phyloP scores from a whole-genome alignment of 1,140 invertebrate species.

The Zophobas morio region DNA sequence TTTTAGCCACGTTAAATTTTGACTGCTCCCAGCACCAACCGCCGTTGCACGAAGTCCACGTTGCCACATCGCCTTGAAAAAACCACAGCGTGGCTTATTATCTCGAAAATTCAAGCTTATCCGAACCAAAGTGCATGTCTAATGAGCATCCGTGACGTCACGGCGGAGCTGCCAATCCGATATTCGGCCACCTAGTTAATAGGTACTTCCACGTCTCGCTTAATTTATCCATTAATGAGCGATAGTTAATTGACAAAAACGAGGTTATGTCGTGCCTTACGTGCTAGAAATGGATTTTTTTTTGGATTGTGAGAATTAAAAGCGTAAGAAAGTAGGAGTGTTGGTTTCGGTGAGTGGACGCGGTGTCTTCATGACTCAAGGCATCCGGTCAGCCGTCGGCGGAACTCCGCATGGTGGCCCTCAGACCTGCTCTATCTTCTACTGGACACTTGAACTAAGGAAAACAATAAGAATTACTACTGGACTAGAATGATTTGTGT shows the following conservation, averaged over 20 bases:
- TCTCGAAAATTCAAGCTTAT: conserved; percentile 47
- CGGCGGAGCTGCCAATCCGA: conserved; percentile 8
- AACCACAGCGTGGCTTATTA: conserved; percentile 41
- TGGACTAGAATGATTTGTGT: conserved; percentile 35
- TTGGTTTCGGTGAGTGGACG: conserved; percentile 63
- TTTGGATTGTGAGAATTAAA: conserved; percentile 47
- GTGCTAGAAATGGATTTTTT: conserved; percentile 41
- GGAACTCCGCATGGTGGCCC: conserved; percentile 61
- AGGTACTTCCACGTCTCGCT: conserved; percentile 15
- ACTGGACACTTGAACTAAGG: conserved; percentile 48
- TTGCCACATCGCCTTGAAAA: neutral
- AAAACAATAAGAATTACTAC: conserved; percentile 50
- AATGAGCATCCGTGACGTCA: conserved; percentile 35
- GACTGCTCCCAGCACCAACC: too few species aligned
- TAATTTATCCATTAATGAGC: conserved; percentile 35
- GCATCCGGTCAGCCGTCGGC: conserved; percentile 63
- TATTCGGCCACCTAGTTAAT: conserved; percentile 30
- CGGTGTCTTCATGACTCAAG: conserved; percentile 61
- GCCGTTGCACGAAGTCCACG: neutral
- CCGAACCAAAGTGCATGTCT: conserved; percentile 46
- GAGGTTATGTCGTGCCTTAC: conserved; percentile 30
- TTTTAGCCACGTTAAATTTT: too few species aligned
- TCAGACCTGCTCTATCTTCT: conserved; percentile 52
- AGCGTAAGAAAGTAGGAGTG: conserved; percentile 61
- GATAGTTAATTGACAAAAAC: conserved; percentile 35